Evolutionary conservation across 2,797 vertebrate genomes (phyloP), one percentile per base, ranked within the genome.

Genomic region (Coregonus suidteri): DNA sequence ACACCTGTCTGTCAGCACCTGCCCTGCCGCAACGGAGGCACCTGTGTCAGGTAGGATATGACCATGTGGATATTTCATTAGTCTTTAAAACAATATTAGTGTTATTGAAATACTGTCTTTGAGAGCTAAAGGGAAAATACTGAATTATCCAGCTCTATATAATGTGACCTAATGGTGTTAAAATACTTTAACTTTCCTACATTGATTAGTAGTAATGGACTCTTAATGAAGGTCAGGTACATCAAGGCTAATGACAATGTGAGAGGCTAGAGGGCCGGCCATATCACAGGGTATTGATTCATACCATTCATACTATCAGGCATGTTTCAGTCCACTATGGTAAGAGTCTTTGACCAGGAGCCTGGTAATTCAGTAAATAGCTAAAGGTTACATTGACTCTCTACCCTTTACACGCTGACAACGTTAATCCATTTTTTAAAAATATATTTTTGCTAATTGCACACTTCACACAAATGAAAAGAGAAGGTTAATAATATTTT

Each of bases 21-120:
- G 69, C 95, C 92, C 6, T 97, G 96, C 79, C 92, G 16, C 47
- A 96, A 96, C 13, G 95, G 96, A 71, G 95, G 95, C 76, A 96
- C 93, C 53, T 97, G 95, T 82, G 88, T 91, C 84, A 96, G 96
- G 96, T 97, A 93, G 76, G 79, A 70, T 73, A 34, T 86, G 5
- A 13, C 16, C 3, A n/a, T 76, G 75, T 86, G 79, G 85, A 85
- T 80, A 86, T 88, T 87, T 56, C 47, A 62, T 62, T 62, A 62
- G 30, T 37, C 18, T 74, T 59, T 74, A 37, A 59, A 47, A 77
- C 54, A 71, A 37, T 53, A 56, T 62, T 25, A 62, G 34, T 25
- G 31, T 52, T 41, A 16, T 20, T 35, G 53, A 76, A 70, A 71
- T 70, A 76, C 25, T 62, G 34, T 5, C 34, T 71, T 41, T 71